These are phyloP conservation scores for Chrysocyon brachyurus DNA, from an alignment of 2,797 vertebrate species.

Conservation along the genomic window DNA sequence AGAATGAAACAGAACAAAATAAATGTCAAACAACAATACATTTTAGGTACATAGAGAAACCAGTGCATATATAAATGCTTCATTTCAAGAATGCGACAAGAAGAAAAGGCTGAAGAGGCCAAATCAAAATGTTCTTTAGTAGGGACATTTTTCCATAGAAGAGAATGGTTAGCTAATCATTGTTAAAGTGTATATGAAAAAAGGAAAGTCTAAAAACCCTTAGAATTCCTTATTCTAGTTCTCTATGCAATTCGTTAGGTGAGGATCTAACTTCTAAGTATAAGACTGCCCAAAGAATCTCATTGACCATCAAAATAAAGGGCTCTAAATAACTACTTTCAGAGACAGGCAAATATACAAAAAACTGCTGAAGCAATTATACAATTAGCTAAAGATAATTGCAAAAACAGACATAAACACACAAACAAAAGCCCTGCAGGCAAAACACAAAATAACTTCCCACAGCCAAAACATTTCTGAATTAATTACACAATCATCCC, in stretches of 20 bases:
- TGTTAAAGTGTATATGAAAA: not conserved
- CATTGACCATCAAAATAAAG: slow-evolving; percentile 26
- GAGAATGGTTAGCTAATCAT: not conserved
- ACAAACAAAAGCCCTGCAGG: slow-evolving; percentile 44
- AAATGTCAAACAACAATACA: not conserved
- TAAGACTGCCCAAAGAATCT: not conserved
- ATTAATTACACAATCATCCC: slow-evolving; percentile 63
- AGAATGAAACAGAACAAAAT: not conserved
- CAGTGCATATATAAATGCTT: not conserved
- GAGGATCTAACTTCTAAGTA: not conserved
- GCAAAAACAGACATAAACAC: slow-evolving; percentile 70
- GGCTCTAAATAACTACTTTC: slow-evolving; percentile 2
- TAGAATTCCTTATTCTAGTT: not conserved
- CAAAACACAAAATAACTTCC: slow-evolving; percentile 50
- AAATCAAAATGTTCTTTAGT: not conserved
- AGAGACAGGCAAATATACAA: slow-evolving; percentile 15
- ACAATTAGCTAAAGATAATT: slow-evolving; percentile 77
- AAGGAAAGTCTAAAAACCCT: not conserved
- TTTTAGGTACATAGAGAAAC: not conserved
- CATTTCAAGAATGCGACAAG: not conserved
- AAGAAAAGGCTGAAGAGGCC: not conserved
- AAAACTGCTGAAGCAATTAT: slow-evolving; percentile 61
- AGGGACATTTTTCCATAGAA: not conserved
- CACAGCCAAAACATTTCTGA: slow-evolving; percentile 67
- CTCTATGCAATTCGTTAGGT: not conserved